Percentiles rank a stretch among this genome's conserved stretches.
Conservation (phyloP, 1,140 invertebrate genomes). For the Drosophila leontia region DNA sequence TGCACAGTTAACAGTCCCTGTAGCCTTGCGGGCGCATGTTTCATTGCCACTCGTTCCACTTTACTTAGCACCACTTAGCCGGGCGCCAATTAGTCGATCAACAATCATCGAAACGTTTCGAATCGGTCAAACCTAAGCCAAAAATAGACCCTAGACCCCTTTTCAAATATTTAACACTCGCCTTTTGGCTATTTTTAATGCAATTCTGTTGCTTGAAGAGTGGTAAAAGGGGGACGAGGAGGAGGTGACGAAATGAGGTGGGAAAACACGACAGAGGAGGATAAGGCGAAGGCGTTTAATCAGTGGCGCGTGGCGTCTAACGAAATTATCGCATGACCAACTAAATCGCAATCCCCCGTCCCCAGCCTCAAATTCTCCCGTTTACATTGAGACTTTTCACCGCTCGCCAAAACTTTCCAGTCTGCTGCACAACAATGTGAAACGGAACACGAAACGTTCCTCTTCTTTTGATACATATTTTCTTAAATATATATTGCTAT, state of each 20-base stretch:
- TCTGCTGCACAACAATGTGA: constrained; percentile 69
- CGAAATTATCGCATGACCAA: constrained; percentile 66
- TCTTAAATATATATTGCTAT: constrained; percentile 8
- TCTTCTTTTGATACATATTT: constrained; percentile 29
- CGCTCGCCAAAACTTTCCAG: constrained; percentile 70
- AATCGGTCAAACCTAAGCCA: constrained; percentile 17
- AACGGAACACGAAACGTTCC: constrained; percentile 55
- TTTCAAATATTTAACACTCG: constrained; percentile 58
- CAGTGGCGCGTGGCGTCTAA: constrained; percentile 55
- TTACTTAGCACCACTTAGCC: constrained; percentile 13
- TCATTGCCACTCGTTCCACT: background rate
- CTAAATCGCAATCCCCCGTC: constrained; percentile 31
- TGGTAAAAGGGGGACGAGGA: background rate
- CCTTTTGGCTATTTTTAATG: constrained; percentile 65
- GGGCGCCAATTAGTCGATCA: constrained; percentile 33
- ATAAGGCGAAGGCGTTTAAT: constrained; percentile 32
- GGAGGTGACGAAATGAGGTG: constrained; percentile 1
- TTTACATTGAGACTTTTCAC: constrained; percentile 39
- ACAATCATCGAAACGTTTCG: constrained; percentile 28
- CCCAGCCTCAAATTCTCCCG: background rate
- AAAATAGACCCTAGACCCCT: constrained; percentile 34
- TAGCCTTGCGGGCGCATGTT: constrained; percentile 5
- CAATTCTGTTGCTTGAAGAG: constrained; percentile 20
- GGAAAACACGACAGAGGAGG: background rate
- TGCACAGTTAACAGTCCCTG: background rate